A percentile compares a stretch with the other conserved stretches of the same genome.
Evolutionary conservation across 2,888 invertebrate species (phyloP).

Genomic region (Bembecia ichneumoniformis): DNA sequence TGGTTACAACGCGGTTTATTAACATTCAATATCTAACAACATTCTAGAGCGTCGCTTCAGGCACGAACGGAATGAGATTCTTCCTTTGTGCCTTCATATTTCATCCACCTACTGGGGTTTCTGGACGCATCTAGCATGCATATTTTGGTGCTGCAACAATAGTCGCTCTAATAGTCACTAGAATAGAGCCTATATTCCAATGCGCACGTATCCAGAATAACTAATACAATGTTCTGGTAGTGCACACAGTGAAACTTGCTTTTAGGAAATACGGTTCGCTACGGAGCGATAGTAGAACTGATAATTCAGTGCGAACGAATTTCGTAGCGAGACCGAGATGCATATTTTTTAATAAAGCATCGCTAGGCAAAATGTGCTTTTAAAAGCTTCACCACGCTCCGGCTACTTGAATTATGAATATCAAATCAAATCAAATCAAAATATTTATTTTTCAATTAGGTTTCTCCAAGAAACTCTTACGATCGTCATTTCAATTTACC

Average conservation of each 20-base stretch:
- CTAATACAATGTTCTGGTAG: slow-evolving; percentile 38
- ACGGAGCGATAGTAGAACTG: slow-evolving; percentile 32
- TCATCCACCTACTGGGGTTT: slow-evolving; percentile 41
- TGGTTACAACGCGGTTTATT: slow-evolving; percentile 13
- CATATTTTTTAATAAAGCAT: slow-evolving; percentile 31
- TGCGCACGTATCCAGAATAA: slow-evolving; percentile 13
- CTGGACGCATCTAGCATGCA: slow-evolving; percentile 33
- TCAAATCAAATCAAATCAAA: too few relatives aligned
- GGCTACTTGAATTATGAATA: not conserved
- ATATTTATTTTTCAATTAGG: too few relatives aligned
- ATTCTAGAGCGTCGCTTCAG: slow-evolving; percentile 34
- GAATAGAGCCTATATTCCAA: slow-evolving; percentile 27
- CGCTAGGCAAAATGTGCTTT: slow-evolving; percentile 19
- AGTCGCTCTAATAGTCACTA: slow-evolving; percentile 27
- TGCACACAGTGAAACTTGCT: slow-evolving; percentile 47
- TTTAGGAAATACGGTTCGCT: slow-evolving; percentile 39
- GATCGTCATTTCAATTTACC: too few relatives aligned
- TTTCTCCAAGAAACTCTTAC: too few relatives aligned
- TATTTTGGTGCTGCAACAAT: slow-evolving; percentile 11
- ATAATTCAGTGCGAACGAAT: slow-evolving; percentile 49
- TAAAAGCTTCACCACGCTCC: slow-evolving; percentile 19
- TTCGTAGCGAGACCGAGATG: slow-evolving; percentile 22
- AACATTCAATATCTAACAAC: slow-evolving; percentile 33
- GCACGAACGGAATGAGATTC: slow-evolving; percentile 49
- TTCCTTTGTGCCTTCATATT: slow-evolving; percentile 57